phyloP scores from a whole-genome alignment of 2,797 vertebrate genomes.

The Pipistrellus nathusii region DNA sequence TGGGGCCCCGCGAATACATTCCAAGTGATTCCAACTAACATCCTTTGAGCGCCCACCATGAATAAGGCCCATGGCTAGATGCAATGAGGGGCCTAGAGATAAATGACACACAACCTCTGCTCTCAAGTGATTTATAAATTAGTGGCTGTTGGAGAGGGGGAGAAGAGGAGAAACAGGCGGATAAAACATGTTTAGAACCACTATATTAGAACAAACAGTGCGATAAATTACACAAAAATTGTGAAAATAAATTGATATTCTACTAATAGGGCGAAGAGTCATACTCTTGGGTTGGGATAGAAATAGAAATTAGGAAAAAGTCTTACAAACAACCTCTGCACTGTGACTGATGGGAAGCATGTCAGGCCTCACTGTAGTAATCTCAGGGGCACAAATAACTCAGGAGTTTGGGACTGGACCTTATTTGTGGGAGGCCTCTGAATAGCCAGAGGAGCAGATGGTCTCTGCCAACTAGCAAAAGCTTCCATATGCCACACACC shows the following conservation, averaged over 20 bases:
- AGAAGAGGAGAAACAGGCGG: not conserved
- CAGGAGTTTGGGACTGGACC: not conserved
- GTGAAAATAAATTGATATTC: constrained; percentile 52
- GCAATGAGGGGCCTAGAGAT: not conserved
- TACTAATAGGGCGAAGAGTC: not conserved
- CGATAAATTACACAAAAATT: constrained; percentile 9
- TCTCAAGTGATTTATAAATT: constrained; percentile 14
- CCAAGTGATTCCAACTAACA: constrained; percentile 34
- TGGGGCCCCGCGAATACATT: not conserved
- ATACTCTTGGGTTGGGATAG: not conserved
- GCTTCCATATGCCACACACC: not conserved
- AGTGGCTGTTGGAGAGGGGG: not conserved
- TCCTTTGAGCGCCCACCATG: not conserved
- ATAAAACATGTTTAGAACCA: constrained; percentile 39
- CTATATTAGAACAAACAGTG: not conserved
- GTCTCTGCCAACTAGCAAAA: not conserved
- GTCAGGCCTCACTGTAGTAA: not conserved
- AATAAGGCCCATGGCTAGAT: not conserved
- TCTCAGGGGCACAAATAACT: not conserved
- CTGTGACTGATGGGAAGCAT: not conserved
- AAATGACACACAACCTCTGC: not conserved
- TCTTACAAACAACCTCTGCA: not conserved
- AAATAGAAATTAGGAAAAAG: constrained; percentile 38
- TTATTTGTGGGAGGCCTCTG: constrained; percentile 11
- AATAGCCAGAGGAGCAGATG: not conserved